Percentiles rank a stretch among this genome's conserved stretches.
Evolutionary conservation across 53 echinoderm and acorn worm species (phyloP).

Genomic region (Hippasteria phrygiana): DNA sequence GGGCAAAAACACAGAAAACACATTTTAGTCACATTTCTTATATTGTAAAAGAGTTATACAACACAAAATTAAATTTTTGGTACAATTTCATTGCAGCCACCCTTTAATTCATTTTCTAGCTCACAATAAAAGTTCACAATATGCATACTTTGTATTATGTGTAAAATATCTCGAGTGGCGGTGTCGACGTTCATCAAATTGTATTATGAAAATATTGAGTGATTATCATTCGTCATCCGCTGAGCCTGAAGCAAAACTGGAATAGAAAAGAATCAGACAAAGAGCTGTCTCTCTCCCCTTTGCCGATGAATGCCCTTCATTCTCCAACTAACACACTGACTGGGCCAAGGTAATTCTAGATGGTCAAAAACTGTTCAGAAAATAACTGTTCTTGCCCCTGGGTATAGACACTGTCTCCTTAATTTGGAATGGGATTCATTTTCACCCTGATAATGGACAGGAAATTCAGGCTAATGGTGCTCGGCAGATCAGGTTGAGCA

Average conservation of each 20-base stretch:
- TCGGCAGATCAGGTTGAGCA: neutral
- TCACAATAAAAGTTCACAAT: too few relatives aligned
- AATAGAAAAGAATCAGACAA: neutral
- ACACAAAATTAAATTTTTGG: too few relatives aligned
- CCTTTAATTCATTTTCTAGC: too few relatives aligned
- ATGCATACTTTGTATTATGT: too few relatives aligned
- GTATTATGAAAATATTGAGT: neutral
- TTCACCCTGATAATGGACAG: neutral
- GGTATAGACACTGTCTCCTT: neutral
- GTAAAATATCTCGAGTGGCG: neutral
- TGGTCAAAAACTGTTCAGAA: neutral
- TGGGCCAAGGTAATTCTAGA: neutral
- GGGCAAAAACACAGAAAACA: too few relatives aligned
- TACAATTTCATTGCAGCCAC: too few relatives aligned
- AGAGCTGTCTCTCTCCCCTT: neutral
- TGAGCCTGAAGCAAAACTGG: neutral
- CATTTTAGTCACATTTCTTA: too few relatives aligned
- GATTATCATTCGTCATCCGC: neutral
- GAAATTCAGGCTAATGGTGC: neutral
- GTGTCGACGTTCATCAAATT: neutral
- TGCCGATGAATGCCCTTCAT: neutral
- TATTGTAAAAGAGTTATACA: too few relatives aligned
- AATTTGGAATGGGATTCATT: neutral
- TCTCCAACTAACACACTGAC: neutral
- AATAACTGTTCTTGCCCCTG: neutral